Conservation (phyloP, 2,113 vertebrate species). For the Dendrocopos noguchii region DNA sequence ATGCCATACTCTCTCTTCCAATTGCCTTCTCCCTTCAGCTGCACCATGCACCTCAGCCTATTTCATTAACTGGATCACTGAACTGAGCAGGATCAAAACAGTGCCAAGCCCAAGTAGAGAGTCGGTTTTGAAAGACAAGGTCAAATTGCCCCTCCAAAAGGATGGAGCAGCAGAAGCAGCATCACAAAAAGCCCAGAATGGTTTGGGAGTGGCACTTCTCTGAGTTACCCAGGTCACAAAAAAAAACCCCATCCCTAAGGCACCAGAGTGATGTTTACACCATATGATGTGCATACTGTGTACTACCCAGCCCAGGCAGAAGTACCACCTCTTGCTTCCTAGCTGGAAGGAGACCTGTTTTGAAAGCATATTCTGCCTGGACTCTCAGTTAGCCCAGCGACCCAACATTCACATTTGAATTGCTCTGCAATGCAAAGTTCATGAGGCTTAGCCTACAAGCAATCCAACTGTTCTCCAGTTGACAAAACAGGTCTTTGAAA, state of each 20-base stretch:
- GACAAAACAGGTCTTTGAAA: background rate
- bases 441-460: background rate
- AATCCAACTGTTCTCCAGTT: background rate
- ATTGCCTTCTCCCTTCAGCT: background rate
- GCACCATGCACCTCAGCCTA: background rate
- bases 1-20: background rate
- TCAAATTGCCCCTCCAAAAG: background rate
- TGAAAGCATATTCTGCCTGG: background rate
- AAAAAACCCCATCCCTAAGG: background rate
- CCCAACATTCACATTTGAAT: background rate
- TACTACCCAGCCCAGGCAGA: background rate
- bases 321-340: background rate
- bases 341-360: background rate
- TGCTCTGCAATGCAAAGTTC: background rate
- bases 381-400: background rate
- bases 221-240: background rate
- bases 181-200: background rate
- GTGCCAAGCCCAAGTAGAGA: background rate
- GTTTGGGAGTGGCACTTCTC: fast-evolving
- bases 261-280: background rate
- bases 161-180: background rate
- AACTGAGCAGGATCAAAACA: background rate
- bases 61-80: background rate
- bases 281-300: no score
- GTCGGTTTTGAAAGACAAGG: background rate